Percentiles rank a stretch among this genome's conserved stretches.
Evolutionary conservation across 92 coral and sea anemone species (phyloP).

Genomic region (Phymanthus crucifer): DNA sequence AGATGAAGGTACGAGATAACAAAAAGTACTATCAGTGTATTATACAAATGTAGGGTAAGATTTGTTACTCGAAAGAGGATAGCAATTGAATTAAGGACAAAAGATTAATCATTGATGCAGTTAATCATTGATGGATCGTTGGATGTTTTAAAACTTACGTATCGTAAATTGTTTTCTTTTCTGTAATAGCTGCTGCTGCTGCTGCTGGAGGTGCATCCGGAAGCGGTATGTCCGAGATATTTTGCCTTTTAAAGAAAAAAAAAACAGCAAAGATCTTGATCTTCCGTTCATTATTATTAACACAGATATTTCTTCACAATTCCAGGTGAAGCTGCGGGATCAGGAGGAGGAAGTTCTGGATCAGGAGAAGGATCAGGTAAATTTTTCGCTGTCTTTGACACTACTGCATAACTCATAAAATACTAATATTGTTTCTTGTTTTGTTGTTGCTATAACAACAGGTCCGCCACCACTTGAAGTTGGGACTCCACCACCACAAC

Average conservation of each 20-base stretch:
- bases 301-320: not conserved
- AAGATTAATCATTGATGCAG: not conserved
- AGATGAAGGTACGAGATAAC: slow-evolving; percentile 12
- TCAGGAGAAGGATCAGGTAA: slow-evolving; percentile 36
- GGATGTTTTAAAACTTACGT: not conserved
- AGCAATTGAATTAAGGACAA: not conserved
- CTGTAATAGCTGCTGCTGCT: slow-evolving; percentile 7
- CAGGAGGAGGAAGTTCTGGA: slow-evolving; percentile 26
- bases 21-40: no score
- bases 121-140: not conserved
- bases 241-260: not conserved
- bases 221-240: slow-evolving; percentile 19
- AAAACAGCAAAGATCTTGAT: not conserved
- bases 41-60: no score
- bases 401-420: not conserved
- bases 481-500: slow-evolving; percentile 65
- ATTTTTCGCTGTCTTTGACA: not conserved
- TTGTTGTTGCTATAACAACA: no score
- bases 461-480: slow-evolving; percentile 78
- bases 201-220: slow-evolving; percentile 30
- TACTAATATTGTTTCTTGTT: not conserved
- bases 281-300: not conserved
- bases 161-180: not conserved
- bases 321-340: slow-evolving; percentile 14
- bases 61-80: not conserved